phyloP scores from a whole-genome alignment of 2,888 invertebrate genomes.

The Drosophila paranaensis region DNA sequence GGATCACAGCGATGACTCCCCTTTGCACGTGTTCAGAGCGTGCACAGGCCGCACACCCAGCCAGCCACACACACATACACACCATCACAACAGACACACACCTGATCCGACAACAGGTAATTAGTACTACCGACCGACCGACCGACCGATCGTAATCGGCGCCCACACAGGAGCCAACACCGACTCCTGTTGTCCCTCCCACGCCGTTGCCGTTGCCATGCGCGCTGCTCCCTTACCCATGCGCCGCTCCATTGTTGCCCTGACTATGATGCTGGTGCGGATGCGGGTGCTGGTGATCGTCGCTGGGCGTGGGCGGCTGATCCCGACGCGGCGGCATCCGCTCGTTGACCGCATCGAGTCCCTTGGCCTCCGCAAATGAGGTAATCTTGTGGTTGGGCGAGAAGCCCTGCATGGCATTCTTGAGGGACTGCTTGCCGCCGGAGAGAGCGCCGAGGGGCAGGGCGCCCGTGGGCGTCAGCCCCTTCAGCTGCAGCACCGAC shows the following conservation, averaged over 20 bases:
- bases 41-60: constrained; percentile 5
- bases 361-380: constrained; percentile 99
- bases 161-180: constrained; percentile 7
- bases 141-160: constrained; percentile 5
- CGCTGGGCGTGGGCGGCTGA: constrained; percentile 90
- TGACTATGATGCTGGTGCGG: constrained; percentile 60
- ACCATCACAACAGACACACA: constrained; percentile 13
- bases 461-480: constrained; percentile 98
- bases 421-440: constrained; percentile 97
- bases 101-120: constrained; percentile 11
- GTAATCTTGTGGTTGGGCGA: constrained; percentile 99
- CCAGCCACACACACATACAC: constrained; percentile 6
- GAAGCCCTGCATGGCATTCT: constrained; percentile 97
- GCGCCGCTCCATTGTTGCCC: constrained; percentile 71
- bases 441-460: constrained; percentile 98
- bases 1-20: not conserved
- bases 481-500: constrained; percentile 98
- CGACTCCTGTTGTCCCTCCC: constrained; percentile 26
- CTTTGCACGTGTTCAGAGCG: constrained; percentile 3
- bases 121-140: constrained; percentile 8
- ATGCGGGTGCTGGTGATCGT: constrained; percentile 71
- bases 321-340: constrained; percentile 92
- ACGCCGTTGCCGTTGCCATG: constrained; percentile 27
- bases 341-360: constrained; percentile 99
- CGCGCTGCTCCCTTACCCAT: constrained; percentile 70